Conservation (phyloP, 2,888 invertebrate genomes). For the Caenorhabditis doughertyi region DNA sequence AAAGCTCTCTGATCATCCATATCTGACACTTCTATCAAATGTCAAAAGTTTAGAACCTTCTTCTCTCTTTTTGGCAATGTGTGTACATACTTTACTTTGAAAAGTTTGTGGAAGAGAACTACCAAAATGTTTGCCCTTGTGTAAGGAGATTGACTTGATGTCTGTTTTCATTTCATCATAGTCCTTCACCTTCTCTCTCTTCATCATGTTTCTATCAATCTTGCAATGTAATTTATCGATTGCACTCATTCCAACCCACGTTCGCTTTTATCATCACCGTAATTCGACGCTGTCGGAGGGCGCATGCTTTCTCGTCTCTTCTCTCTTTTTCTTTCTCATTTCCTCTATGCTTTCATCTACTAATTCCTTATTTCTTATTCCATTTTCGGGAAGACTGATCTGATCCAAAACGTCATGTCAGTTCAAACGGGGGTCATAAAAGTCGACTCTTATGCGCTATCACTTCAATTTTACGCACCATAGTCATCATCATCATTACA, state of each 20-base stretch:
- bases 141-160: slow-evolving; percentile 36
- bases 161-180: slow-evolving; percentile 56
- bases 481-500: slow-evolving; percentile 49
- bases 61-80: slow-evolving; percentile 34
- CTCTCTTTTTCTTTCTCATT: slow-evolving; percentile 14
- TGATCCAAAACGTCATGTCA: slow-evolving; percentile 52
- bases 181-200: slow-evolving; percentile 45
- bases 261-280: slow-evolving; percentile 52
- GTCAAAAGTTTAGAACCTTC: slow-evolving; percentile 28
- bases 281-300: slow-evolving; percentile 32
- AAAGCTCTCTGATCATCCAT: slow-evolving; percentile 19
- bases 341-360: slow-evolving; percentile 3
- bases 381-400: slow-evolving; percentile 30
- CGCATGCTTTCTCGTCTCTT: slow-evolving; percentile 41
- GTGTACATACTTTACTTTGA: slow-evolving; percentile 44
- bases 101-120: slow-evolving; percentile 45
- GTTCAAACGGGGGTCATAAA: slow-evolving; percentile 55
- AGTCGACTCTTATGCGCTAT: slow-evolving; percentile 34
- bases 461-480: slow-evolving; percentile 56
- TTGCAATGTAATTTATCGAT: slow-evolving; percentile 52
- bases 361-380: slow-evolving; percentile 20
- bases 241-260: slow-evolving; percentile 20
- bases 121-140: slow-evolving; percentile 50
- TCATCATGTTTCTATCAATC: slow-evolving; percentile 56
- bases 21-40: slow-evolving; percentile 40